Evolutionary conservation across 2,797 vertebrate species (phyloP).

Genomic region (Acipenser ruthenus): DNA sequence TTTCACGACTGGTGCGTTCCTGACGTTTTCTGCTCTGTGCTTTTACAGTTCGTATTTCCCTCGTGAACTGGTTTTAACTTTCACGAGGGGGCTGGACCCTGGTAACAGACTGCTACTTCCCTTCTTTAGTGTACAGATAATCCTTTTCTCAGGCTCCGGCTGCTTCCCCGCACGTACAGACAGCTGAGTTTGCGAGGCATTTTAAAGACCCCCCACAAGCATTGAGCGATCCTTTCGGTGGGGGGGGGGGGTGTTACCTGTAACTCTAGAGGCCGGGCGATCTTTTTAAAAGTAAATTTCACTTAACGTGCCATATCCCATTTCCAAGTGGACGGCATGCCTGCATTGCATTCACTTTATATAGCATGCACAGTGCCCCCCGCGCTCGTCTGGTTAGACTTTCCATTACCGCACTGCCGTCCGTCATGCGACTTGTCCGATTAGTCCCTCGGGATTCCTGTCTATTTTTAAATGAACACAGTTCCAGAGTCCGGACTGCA

Average conservation of each 20-base stretch:
- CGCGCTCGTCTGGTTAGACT: slow-evolving; percentile 35
- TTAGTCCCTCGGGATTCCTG: slow-evolving; percentile 31
- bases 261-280: slow-evolving; percentile 54
- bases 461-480: slow-evolving; percentile 21
- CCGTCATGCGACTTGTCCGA: slow-evolving; percentile 31
- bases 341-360: slow-evolving; percentile 34
- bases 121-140: neutral
- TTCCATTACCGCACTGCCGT: slow-evolving; percentile 32
- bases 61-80: neutral
- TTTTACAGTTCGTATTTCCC: slow-evolving; percentile 6
- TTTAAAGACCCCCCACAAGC: slow-evolving; percentile 40
- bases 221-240: slow-evolving; percentile 34
- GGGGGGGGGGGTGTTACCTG: slow-evolving; percentile 44
- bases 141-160: neutral
- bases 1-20: slow-evolving; percentile 19
- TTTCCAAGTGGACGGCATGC: slow-evolving; percentile 46
- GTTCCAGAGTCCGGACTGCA: neutral
- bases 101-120: slow-evolving; percentile 1
- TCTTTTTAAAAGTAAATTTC: slow-evolving; percentile 65
- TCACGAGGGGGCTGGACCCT: neutral
- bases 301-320: slow-evolving; percentile 59
- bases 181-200: slow-evolving; percentile 38
- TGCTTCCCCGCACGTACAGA: slow-evolving; percentile 21
- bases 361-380: slow-evolving; percentile 33
- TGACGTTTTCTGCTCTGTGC: slow-evolving; percentile 12